phyloP scores from a whole-genome alignment of 2,888 invertebrate species.

The Pseudococcus jackbeardsleyi region DNA sequence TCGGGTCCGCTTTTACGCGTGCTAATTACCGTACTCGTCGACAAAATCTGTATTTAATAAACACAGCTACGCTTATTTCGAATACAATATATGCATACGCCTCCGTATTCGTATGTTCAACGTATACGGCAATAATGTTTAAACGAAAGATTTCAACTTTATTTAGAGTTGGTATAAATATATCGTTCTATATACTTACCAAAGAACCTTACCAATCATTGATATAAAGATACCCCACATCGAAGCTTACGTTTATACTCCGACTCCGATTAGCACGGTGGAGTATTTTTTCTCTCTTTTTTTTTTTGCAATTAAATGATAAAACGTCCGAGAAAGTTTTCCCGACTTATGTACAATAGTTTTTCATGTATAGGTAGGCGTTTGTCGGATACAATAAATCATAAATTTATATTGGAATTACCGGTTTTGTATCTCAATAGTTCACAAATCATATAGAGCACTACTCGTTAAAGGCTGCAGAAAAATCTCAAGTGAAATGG shows the following conservation, averaged over 20 bases:
- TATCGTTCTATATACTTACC: background rate
- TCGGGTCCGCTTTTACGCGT: constrained; percentile 23
- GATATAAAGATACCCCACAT: constrained; percentile 17
- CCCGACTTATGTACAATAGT: constrained; percentile 36
- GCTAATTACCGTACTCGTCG: constrained; percentile 31
- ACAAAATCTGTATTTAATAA: constrained; percentile 51
- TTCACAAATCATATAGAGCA: constrained; percentile 63
- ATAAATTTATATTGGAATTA: constrained; percentile 56
- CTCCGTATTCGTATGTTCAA: background rate
- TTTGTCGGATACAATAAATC: constrained; percentile 51
- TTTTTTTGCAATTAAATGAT: constrained; percentile 54
- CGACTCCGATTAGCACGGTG: background rate
- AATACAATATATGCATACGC: background rate
- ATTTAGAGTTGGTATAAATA: background rate
- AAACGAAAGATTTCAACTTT: constrained; percentile 1
- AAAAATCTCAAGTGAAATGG: constrained; percentile 61
- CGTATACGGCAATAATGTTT: background rate
- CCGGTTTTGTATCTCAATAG: constrained; percentile 61
- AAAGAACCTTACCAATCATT: background rate
- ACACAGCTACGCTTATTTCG: constrained; percentile 24
- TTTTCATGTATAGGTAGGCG: constrained; percentile 38
- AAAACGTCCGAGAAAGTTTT: constrained; percentile 43
- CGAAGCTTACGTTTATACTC: background rate
- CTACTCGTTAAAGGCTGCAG: constrained; percentile 60
- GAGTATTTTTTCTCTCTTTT: background rate